phyloP scores from a whole-genome alignment of 2,888 invertebrate species.

The Vanessa cardui region DNA sequence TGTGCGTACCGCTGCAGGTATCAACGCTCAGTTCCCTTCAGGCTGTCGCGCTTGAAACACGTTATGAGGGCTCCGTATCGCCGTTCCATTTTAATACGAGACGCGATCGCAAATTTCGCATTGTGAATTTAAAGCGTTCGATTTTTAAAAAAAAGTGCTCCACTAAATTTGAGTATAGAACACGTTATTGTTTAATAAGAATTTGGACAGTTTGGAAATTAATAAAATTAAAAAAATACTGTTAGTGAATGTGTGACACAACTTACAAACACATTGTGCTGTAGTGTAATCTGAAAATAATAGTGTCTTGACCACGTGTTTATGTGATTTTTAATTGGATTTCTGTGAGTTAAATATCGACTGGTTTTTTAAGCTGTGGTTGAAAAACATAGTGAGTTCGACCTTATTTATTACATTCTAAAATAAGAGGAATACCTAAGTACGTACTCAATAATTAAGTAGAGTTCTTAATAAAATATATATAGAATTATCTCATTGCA shows the following conservation, averaged over 20 bases:
- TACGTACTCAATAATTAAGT: too few relatives aligned
- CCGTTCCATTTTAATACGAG: conserved; percentile 30
- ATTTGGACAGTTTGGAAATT: not conserved
- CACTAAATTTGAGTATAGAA: not conserved
- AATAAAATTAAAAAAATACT: not conserved
- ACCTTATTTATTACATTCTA: not conserved
- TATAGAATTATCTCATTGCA: too few relatives aligned
- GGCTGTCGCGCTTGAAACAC: conserved; percentile 54
- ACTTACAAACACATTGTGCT: not conserved
- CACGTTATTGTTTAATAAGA: not conserved
- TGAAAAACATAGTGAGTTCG: conserved; percentile 1
- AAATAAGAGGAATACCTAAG: not conserved
- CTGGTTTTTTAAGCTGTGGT: conserved; percentile 9
- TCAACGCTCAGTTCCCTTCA: conserved; percentile 72
- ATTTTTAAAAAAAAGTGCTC: not conserved
- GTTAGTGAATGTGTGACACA: conserved; percentile 8
- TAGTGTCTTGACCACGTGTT: conserved; percentile 11
- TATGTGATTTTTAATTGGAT: conserved; percentile 14
- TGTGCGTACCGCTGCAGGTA: conserved; percentile 80
- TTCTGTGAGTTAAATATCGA: conserved; percentile 1
- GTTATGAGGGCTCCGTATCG: conserved; percentile 39
- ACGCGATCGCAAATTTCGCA: conserved; percentile 29
- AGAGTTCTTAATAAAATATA: too few relatives aligned
- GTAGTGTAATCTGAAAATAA: conserved; percentile 10
- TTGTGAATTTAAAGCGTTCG: conserved; percentile 11